Base-by-base conservation (phyloP, 2,888 invertebrate species). In the Drosophila diplacantha region DNA sequence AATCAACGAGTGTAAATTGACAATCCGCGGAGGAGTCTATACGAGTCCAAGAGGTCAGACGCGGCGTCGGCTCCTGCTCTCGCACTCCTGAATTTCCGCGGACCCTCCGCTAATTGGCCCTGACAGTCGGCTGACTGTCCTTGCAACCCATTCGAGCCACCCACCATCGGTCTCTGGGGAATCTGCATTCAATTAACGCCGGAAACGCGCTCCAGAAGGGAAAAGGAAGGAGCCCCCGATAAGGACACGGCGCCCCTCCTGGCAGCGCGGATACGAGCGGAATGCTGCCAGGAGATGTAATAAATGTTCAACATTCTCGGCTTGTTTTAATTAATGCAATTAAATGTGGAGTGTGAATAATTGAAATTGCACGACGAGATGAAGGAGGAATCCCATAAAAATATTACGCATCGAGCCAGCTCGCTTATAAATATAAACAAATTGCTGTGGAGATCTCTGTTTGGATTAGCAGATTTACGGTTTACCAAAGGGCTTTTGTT, bases 271-370 rank as follows among this genome's bases (percentile, higher is more conserved):
- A 29, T 29, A 9, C 35, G 35, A 38, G 65, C 29, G 51, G 32
- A 31, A 24, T 37, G 24, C 26, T 26, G 35, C 47, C 34, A 35
- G 31, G 44, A 47, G 32, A 37, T 52, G 69, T 60, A 77, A 82
- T 78, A 81, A 80, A 78, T 76, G 80, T 82, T 71, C 65, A 82
- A 64, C 75, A 78, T 64, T 67, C 60, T 74, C 80, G 76, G 68
- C 69, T 73, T 81, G 83, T 60, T 74, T 78, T 83, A 83, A 78
- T 78, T 78, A 78, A 83, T 68, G 78, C 73, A 83, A 83, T 78
- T 83, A 78, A 83, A 71, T 64, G 78, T 60, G 67, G 47, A 54
- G 67, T 55, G 63, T 55, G 69, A 54, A 82, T 77, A 78, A 78
- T 78, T 78, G 73, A 73, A 83, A 82, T 73, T 57, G 67, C 56